Evolutionary conservation across 1,140 invertebrate genomes (phyloP).

Genomic region (Chionoecetes opilio): DNA sequence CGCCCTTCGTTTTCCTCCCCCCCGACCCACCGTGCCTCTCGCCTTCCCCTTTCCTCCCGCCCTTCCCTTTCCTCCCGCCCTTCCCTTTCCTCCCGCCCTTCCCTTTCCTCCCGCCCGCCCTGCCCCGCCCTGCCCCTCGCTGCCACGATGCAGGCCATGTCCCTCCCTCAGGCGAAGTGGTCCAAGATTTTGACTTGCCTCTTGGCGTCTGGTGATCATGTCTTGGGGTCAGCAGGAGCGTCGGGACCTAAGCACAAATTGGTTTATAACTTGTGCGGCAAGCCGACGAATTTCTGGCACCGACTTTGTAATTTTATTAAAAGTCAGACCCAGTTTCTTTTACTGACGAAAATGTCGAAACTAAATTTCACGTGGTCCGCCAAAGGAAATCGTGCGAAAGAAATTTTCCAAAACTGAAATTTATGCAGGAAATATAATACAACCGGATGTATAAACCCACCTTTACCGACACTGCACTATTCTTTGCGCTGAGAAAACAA

Average conservation of each 20-base stretch:
- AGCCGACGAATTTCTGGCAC: background rate
- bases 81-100: background rate
- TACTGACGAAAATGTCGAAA: background rate
- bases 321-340: constrained; percentile 7
- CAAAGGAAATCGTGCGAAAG: background rate
- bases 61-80: background rate
- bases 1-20: background rate
- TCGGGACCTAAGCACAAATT: background rate
- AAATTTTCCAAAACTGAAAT: background rate
- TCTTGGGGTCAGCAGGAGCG: background rate
- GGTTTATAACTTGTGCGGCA: background rate
- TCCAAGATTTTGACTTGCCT: background rate
- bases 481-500: too few relatives aligned
- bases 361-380: background rate
- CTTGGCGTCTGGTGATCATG: background rate
- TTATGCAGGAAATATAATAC: background rate
- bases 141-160: background rate
- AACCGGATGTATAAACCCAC: background rate
- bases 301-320: constrained; percentile 31
- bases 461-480: too few relatives aligned
- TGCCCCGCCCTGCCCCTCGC: too few relatives aligned
- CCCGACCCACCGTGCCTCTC: background rate
- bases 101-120: too few relatives aligned
- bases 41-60: too few relatives aligned
- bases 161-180: background rate